Base-by-base conservation (phyloP, 2,888 invertebrate genomes). In the Spisula subtruncata region DNA sequence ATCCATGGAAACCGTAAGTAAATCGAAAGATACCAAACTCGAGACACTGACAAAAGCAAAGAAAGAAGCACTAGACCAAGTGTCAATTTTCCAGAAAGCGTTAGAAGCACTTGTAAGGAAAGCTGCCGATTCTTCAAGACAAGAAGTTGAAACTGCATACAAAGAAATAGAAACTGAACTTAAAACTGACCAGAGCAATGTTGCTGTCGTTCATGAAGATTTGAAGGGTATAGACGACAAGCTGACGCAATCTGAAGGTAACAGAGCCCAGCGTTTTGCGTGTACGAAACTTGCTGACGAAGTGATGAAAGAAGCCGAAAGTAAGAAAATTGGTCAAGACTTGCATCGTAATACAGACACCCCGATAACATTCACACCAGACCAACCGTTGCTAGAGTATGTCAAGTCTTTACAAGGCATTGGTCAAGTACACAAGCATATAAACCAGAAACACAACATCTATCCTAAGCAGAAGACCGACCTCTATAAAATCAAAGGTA, bases 241-340 rank as follows among this genome's bases (percentile, higher is more conserved):
- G 10, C n/a, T 83, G 14, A n/a, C 41, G 10, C 20, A 29, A 25
- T 83, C 83, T 5, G 83, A 66, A 83, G 66, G 66, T 66, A 83
- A 83, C 25, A 83, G 66, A 16, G 66, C 46, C 29, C 83, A 83
- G 18, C 83, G 46, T 25, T 83, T 83, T 46, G 83, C 71, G n/a
- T 83, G 83, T 25, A 35, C 46, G 83, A 83, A 83, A 66, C 32
- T 71, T 0, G 66, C 71, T 0, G 12, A 66, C 1, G 12, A 20
- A 25, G 48, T 60, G 16, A 71, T 83, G 1, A 46, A 18, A 16
- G 46, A 83, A 66, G 83, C 46, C 4, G 54, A 83, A 66, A 5
- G 25, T 66, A n/a, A 66, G 25, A 66, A n/a, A 5, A 32, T 32
- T n/a, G 1, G 14, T 8, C 12, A 20, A 14, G n/a, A 41, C 4